phyloP scores from a whole-genome alignment of 2,888 invertebrate species.

The Apeira syringaria region DNA sequence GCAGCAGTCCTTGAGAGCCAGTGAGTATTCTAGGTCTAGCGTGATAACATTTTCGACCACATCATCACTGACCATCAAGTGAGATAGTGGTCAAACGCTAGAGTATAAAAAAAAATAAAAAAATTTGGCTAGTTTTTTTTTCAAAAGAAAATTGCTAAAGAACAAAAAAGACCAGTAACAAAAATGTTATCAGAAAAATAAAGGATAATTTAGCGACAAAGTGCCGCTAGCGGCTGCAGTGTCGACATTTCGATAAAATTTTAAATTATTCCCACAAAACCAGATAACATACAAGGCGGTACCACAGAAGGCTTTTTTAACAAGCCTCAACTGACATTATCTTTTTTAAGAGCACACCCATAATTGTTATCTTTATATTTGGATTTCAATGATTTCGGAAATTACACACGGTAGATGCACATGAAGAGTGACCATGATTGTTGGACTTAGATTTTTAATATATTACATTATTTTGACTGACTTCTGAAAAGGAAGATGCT shows the following conservation, averaged over 20 bases:
- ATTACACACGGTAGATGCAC: conserved; percentile 16
- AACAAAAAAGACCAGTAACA: neutral
- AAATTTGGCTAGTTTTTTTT: too few relatives aligned
- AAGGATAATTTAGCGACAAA: conserved; percentile 50
- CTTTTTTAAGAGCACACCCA: conserved; percentile 13
- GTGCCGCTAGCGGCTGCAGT: conserved; percentile 51
- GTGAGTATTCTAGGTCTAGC: too few relatives aligned
- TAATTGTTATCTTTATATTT: conserved; percentile 24
- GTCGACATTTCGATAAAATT: conserved; percentile 61
- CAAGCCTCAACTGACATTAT: conserved; percentile 14
- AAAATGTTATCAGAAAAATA: conserved; percentile 19
- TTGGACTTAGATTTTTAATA: too few relatives aligned
- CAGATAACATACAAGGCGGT: conserved; percentile 28
- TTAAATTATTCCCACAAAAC: conserved; percentile 44
- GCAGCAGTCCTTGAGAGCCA: too few relatives aligned
- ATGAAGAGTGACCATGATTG: conserved; percentile 10
- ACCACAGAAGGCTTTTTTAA: conserved; percentile 13
- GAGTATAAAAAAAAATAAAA: too few relatives aligned
- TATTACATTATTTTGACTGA: too few relatives aligned
- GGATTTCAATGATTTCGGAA: conserved; percentile 25
- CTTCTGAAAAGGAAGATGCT: too few relatives aligned
- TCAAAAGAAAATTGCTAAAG: too few relatives aligned
- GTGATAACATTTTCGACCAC: too few relatives aligned
- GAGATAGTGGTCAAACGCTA: too few relatives aligned
- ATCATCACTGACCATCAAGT: too few relatives aligned